Percentiles rank a stretch among this genome's conserved stretches.
These are phyloP conservation scores for Vimba vimba DNA, from an alignment of 2,113 vertebrate species.

Conservation along the genomic window DNA sequence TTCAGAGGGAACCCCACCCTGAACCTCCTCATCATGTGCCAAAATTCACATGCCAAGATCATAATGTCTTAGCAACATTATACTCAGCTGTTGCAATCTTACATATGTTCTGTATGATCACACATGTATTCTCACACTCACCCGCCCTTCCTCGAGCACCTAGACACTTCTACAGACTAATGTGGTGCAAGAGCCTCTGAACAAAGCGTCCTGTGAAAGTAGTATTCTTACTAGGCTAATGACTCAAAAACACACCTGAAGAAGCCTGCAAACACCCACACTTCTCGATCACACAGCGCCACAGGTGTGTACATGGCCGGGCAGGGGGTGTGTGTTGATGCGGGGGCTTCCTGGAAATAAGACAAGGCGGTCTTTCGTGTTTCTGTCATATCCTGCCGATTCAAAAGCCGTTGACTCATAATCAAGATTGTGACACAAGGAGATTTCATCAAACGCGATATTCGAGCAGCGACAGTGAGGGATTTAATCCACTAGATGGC, in stretches of 20 bases:
- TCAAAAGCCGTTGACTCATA: background rate
- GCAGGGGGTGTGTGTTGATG: background rate
- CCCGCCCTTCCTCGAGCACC: background rate
- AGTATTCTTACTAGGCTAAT: background rate
- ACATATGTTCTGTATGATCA: background rate
- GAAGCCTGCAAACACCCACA: background rate
- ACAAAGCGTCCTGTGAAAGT: background rate
- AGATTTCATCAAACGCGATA: background rate
- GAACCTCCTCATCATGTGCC: background rate
- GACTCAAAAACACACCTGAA: background rate
- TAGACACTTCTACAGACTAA: background rate
- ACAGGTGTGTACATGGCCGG: background rate
- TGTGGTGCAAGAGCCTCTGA: background rate
- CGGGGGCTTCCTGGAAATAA: slow-evolving; percentile 6
- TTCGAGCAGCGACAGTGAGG: background rate
- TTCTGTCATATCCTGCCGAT: background rate
- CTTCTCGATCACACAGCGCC: background rate
- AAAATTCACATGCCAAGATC: background rate
- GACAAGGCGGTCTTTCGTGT: background rate
- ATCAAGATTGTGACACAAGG: background rate
- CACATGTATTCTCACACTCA: slow-evolving; percentile 1
- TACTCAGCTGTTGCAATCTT: background rate
- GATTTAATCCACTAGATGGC: slow-evolving; percentile 62
- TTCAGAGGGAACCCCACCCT: background rate
- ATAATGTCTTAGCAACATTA: background rate